Evolutionary conservation across 2,888 invertebrate species (phyloP).

Genomic region (Cephus nigrinus): DNA sequence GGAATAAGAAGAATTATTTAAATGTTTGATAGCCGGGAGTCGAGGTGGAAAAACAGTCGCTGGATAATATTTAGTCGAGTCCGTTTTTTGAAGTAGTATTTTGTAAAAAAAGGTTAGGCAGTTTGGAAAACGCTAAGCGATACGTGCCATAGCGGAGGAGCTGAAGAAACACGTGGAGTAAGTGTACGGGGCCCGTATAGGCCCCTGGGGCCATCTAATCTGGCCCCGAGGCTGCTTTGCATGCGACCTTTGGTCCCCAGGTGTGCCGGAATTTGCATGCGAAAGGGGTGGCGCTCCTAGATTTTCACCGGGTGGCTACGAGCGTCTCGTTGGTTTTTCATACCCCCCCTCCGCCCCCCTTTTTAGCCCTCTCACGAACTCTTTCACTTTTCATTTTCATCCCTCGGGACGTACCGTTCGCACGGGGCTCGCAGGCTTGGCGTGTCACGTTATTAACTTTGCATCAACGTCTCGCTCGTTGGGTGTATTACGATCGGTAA

Average conservation of each 20-base stretch:
- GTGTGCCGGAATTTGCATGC: conserved; percentile 64
- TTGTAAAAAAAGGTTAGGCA: neutral
- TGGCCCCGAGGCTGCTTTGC: conserved; percentile 58
- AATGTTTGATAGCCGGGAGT: conserved; percentile 16
- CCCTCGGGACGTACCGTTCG: conserved; percentile 21
- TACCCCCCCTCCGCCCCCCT: conserved; percentile 8
- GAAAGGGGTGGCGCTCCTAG: conserved; percentile 57
- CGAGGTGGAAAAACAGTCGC: neutral
- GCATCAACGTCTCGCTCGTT: conserved; percentile 32
- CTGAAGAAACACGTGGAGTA: neutral
- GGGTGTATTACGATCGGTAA: neutral
- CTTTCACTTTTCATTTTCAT: conserved; percentile 28
- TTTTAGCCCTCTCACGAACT: conserved; percentile 18
- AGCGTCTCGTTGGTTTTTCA: conserved; percentile 36
- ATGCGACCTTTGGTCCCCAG: conserved; percentile 62
- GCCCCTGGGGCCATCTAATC: conserved; percentile 42
- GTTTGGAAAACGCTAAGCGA: neutral
- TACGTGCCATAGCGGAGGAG: neutral
- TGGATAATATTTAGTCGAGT: neutral
- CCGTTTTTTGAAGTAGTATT: neutral
- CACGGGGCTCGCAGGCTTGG: conserved; percentile 47
- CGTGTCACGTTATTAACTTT: conserved; percentile 56
- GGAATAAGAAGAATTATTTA: conserved; percentile 26
- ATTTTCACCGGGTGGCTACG: conserved; percentile 28
- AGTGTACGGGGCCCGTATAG: neutral